Base-by-base conservation (phyloP, 2,113 vertebrate genomes). In the Meriones unguiculatus region DNA sequence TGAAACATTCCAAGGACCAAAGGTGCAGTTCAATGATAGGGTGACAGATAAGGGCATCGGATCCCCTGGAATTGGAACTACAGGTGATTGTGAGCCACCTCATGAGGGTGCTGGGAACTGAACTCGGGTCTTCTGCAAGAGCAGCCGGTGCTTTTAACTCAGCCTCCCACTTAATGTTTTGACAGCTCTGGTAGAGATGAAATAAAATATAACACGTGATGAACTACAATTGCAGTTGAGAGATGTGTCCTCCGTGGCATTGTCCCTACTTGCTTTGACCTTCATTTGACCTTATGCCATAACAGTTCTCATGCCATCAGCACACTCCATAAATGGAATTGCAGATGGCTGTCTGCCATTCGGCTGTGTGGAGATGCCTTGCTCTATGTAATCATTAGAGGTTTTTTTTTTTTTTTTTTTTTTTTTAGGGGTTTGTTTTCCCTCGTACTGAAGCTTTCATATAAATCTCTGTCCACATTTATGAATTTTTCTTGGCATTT, bases 401-500 rank as follows among this genome's bases (percentile, higher is more conserved):
- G 46, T 46, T 46, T 92, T 62, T 78, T n/a, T n/a, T 90, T 91
- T 86, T 90, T 38, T 77, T n/a, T n/a, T n/a, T 46, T 46, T 92
- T 62, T 78, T 91, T 91, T 85, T 87, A 35, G 70, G 75, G 5
- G 35, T 82, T 76, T 64, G 81, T 90, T 96, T 97, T 93, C 64
- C 92, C 87, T 97, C 85, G 95, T 90, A 69, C 76, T 73, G 30
- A 89, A 80, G 76, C 67, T 97, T 93, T 95, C 59, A n/a, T 38
- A 41, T 97, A 96, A 97, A 96, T 95, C 89, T 95, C 50, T 95
- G 73, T 96, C 73, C 69, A 95, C 54, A 78, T 91, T 96, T 95
- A 69, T 95, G 89, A 91, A 90, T 90, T 95, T 96, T 98, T 94
- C 92, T 97, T 97, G 96, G 97, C 96, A 75, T 67, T 50, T 57